Evolutionary conservation across 2,797 vertebrate species (phyloP).

Genomic region (Leontopithecus rosalia): DNA sequence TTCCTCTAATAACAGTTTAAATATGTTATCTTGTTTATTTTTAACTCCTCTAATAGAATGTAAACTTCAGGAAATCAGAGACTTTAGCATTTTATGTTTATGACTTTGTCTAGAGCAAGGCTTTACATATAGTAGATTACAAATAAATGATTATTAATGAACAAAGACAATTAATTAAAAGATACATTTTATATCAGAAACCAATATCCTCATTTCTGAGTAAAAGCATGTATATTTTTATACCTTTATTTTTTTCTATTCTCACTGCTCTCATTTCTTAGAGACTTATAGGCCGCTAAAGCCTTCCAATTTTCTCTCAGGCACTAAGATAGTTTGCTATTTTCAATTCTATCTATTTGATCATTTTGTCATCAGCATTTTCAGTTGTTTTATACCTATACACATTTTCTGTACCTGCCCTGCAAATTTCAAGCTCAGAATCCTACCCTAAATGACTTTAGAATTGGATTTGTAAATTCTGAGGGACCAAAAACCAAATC

Average conservation of each 20-base stretch:
- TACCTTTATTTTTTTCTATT: neutral
- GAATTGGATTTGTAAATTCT: neutral
- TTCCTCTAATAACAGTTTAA: neutral
- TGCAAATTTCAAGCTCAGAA: neutral
- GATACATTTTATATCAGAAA: neutral
- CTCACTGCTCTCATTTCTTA: neutral
- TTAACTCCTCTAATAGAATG: neutral
- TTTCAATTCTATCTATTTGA: neutral
- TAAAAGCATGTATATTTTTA: neutral
- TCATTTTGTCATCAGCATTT: neutral
- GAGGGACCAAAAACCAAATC: neutral
- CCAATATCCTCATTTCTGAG: neutral
- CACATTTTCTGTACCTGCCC: neutral
- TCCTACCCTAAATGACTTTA: neutral
- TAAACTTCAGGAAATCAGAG: neutral
- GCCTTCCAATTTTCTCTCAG: neutral
- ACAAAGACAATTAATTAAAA: neutral
- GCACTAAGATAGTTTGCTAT: neutral
- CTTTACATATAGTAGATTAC: neutral
- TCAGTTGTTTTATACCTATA: neutral
- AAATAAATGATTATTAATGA: neutral
- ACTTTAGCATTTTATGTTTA: neutral
- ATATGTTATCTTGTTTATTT: neutral
- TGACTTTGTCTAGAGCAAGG: neutral
- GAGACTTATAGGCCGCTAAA: neutral